A percentile compares a stretch with the other conserved stretches of the same genome.
These are phyloP conservation scores for Furnarius figulus DNA, from an alignment of 2,113 vertebrate genomes.

Conservation along the genomic window DNA sequence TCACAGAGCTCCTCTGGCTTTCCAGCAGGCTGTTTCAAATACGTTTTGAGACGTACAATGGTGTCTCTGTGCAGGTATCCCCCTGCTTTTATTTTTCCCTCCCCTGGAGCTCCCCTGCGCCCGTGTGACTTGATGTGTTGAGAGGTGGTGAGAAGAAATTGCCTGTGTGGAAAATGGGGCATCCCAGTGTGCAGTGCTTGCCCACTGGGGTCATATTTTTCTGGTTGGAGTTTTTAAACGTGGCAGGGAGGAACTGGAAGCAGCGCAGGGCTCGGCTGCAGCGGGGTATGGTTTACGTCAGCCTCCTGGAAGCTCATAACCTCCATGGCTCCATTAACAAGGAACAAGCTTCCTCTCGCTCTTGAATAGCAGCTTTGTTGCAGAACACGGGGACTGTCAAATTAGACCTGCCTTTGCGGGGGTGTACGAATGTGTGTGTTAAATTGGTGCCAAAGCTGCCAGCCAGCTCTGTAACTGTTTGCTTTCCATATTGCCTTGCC, in stretches of 20 bases:
- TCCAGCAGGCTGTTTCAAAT: background rate
- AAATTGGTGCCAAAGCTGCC: background rate
- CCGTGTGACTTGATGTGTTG: background rate
- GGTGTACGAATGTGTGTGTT: background rate
- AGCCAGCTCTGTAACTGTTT: background rate
- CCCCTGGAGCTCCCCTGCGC: rapidly evolving
- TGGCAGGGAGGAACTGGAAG: slow-evolving; percentile 32
- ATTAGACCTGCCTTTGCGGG: background rate
- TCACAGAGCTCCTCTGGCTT: background rate
- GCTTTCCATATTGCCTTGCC: background rate
- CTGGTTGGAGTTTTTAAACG: background rate
- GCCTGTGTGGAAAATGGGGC: background rate
- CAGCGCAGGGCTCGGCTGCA: background rate
- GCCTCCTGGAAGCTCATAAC: slow-evolving; percentile 20
- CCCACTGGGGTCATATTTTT: background rate
- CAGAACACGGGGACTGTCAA: slow-evolving; percentile 21
- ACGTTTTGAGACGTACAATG: background rate
- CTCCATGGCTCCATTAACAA: background rate
- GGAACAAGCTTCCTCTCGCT: slow-evolving; percentile 6
- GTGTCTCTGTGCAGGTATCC: background rate
- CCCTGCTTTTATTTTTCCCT: background rate
- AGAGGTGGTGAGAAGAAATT: background rate
- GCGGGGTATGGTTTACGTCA: slow-evolving; percentile 15
- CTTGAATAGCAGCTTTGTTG: slow-evolving; percentile 61
- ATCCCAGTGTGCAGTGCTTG: background rate